phyloP scores from a whole-genome alignment of 1,140 invertebrate species.

The Nasonia longicornis region DNA sequence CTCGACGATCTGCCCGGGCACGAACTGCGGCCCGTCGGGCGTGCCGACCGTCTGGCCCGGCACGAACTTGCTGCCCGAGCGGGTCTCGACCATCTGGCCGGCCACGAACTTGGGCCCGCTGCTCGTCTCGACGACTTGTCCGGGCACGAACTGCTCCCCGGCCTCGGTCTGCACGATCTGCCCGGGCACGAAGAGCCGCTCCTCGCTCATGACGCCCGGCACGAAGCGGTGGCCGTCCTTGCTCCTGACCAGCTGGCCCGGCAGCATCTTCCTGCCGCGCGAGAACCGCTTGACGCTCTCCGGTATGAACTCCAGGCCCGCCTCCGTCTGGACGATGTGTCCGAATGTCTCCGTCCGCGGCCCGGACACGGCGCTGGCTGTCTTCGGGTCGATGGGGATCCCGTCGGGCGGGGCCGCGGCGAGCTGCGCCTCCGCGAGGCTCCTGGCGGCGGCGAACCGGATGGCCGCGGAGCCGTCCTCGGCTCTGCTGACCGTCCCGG shows the following conservation, averaged over 20 bases:
- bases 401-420: constrained; percentile 69
- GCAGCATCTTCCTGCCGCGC: constrained; percentile 73
- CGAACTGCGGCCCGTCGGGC: constrained; percentile 76
- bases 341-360: constrained; percentile 75
- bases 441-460: constrained; percentile 73
- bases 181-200: constrained; percentile 76
- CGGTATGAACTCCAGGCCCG: constrained; percentile 79
- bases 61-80: constrained; percentile 77
- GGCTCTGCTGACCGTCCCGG: constrained; percentile 70
- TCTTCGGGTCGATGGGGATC: constrained; percentile 73
- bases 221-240: constrained; percentile 76
- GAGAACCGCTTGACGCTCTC: constrained; percentile 67
- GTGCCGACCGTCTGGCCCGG: constrained; percentile 79
- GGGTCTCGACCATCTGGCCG: constrained; percentile 79
- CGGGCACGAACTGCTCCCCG: constrained; percentile 77
- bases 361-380: constrained; percentile 63
- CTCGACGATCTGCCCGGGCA: constrained; percentile 77
- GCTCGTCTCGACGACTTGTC: constrained; percentile 72
- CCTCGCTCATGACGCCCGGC: constrained; percentile 77
- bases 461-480: constrained; percentile 65
- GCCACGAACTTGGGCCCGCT: constrained; percentile 77
- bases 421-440: constrained; percentile 72
- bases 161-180: constrained; percentile 78
- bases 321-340: constrained; percentile 76
- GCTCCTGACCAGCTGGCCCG: constrained; percentile 75